These are phyloP conservation scores for Pygocentrus nattereri DNA, from an alignment of 2,797 vertebrate genomes.

Conservation along the genomic window DNA sequence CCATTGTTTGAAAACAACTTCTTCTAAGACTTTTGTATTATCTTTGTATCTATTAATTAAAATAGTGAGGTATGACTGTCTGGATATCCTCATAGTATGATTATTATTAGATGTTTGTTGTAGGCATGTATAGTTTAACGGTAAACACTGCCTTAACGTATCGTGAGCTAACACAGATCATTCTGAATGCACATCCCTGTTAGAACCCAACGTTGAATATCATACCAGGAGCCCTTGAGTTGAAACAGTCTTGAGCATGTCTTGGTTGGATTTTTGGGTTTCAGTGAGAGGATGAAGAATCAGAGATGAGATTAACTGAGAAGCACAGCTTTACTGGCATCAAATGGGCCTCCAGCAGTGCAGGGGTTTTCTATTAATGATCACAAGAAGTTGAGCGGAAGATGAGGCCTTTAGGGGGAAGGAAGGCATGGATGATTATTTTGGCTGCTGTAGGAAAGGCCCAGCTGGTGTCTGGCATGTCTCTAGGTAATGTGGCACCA, in stretches of 20 bases:
- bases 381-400: slow-evolving; percentile 13
- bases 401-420: not conserved
- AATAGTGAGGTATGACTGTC: too few species aligned
- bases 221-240: not conserved
- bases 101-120: too few species aligned
- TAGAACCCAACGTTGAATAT: not conserved
- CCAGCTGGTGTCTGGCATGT: slow-evolving; percentile 26
- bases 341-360: slow-evolving; percentile 20
- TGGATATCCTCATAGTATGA: too few species aligned
- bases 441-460: slow-evolving; percentile 27
- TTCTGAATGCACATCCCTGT: not conserved
- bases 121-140: too few species aligned
- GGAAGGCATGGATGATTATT: slow-evolving; percentile 6
- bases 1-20: too few species aligned
- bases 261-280: not conserved
- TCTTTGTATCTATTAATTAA: too few species aligned
- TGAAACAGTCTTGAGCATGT: not conserved
- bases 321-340: slow-evolving; percentile 13
- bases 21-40: too few species aligned
- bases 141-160: too few species aligned
- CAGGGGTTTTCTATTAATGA: slow-evolving; percentile 15
- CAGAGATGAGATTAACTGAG: not conserved
- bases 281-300: not conserved
- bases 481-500: slow-evolving; percentile 24
- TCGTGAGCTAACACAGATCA: too few species aligned